Evolutionary conservation across 2,888 invertebrate genomes (phyloP), one percentile per base, ranked within the genome.

Genomic region (Dicranocentrus wangi): DNA sequence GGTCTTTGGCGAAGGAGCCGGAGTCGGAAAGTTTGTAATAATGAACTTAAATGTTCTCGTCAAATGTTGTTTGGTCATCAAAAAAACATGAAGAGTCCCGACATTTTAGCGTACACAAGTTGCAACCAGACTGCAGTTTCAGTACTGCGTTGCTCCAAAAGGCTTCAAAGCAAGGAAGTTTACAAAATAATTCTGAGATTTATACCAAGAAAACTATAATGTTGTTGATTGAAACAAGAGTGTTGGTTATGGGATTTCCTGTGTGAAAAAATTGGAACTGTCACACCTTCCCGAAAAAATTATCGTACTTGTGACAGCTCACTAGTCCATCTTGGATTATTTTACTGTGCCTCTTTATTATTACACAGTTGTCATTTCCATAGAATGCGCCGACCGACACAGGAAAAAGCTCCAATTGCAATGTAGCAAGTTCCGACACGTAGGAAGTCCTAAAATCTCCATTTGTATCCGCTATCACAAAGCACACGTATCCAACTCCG

Each of bases 231-330:
- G n/a, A n/a, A n/a, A n/a, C n/a, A n/a, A n/a, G n/a, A n/a, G n/a
- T n/a, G n/a, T n/a, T n/a, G n/a, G n/a, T n/a, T n/a, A n/a, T n/a
- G n/a, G 32, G 5, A 32, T 10, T 32, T 32, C 32, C 32, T 32
- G 32, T 32, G 32, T 10, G 3, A 32, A 32, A 32, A 32, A 32
- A 7, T 32, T 32, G n/a, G n/a, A n/a, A n/a, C 10, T 32, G 32
- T 32, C 61, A n/a, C 55, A 69, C 19, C 25, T 39, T 53, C 19
- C 17, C 21, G 55, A 61, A 47, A 66, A 65, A 72, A 60, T 72
- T 80, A 80, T 55, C 79, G 27, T 32, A 39, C 27, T 42, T 27
- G 63, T 78, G 78, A 53, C 51, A 77, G 25, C 58, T 76, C 43
- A 21, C 75, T 17, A 25, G 51, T 53, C 17, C 32, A 25, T 60